Evolutionary conservation across 2,888 invertebrate genomes (phyloP).

Genomic region (Mesochorus sp.): DNA sequence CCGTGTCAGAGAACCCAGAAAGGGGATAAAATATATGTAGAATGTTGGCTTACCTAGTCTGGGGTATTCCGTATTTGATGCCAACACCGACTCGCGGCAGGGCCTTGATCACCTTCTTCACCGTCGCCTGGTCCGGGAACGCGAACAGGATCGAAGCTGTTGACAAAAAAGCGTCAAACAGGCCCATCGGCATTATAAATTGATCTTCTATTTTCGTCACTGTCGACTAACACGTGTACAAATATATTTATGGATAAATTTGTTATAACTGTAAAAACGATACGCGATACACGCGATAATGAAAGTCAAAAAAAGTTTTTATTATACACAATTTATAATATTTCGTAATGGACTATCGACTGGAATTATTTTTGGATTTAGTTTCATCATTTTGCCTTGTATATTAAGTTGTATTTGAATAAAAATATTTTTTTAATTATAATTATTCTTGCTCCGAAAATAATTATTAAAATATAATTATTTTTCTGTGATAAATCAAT

Average conservation of each 20-base stretch:
- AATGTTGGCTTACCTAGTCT: slow-evolving; percentile 89
- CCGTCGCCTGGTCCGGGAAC: slow-evolving; percentile 97
- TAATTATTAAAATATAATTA: too few relatives aligned
- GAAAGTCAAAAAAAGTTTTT: slow-evolving; percentile 8
- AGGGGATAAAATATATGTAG: neutral
- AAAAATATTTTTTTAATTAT: too few relatives aligned
- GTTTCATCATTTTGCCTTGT: too few relatives aligned
- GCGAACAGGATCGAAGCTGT: slow-evolving; percentile 99
- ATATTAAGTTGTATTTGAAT: too few relatives aligned
- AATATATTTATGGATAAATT: neutral
- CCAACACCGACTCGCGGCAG: slow-evolving; percentile 99
- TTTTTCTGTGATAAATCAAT: too few relatives aligned
- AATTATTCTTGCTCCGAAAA: too few relatives aligned
- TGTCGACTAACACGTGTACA: neutral
- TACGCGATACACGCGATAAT: slow-evolving; percentile 34
- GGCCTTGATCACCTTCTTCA: slow-evolving; percentile 99
- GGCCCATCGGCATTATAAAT: slow-evolving; percentile 46
- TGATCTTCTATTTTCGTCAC: slow-evolving; percentile 53
- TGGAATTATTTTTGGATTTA: too few relatives aligned
- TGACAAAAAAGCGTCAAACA: slow-evolving; percentile 80
- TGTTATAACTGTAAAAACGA: slow-evolving; percentile 52
- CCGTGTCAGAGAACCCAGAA: slow-evolving; percentile 16
- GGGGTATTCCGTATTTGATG: slow-evolving; percentile 99
- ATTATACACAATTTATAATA: too few relatives aligned
- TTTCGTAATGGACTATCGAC: neutral